Conservation (phyloP, 2,888 invertebrate species). For the Aspidiotus destructor region DNA sequence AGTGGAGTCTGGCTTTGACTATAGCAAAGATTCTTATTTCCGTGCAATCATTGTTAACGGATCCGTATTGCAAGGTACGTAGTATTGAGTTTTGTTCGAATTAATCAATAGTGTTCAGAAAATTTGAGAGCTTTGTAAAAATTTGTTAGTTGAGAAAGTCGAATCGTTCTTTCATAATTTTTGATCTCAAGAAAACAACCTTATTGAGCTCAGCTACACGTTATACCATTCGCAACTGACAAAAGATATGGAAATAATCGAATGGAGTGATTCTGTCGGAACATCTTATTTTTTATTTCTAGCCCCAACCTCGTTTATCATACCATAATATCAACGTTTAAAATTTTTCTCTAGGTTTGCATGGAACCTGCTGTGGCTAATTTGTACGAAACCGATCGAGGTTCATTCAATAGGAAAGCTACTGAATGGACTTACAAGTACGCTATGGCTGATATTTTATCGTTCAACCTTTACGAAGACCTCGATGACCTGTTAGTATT, state of each 20-base stretch:
- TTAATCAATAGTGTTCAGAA: too few relatives aligned
- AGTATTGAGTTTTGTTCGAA: conserved; percentile 36
- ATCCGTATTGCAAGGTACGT: conserved; percentile 71
- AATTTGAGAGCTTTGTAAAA: not conserved
- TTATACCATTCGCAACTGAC: too few relatives aligned
- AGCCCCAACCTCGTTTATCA: too few relatives aligned
- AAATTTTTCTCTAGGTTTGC: conserved; percentile 44
- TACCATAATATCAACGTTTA: not conserved
- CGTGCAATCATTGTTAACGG: conserved; percentile 77
- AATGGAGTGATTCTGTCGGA: too few relatives aligned
- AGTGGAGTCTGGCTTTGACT: conserved; percentile 90
- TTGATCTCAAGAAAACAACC: too few relatives aligned
- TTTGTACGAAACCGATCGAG: conserved; percentile 62
- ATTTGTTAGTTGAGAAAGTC: not conserved
- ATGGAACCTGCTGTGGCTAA: conserved; percentile 80
- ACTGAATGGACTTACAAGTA: conserved; percentile 83
- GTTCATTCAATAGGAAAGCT: conserved; percentile 69
- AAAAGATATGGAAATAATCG: too few relatives aligned
- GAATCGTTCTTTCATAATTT: not conserved
- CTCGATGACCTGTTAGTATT: not conserved
- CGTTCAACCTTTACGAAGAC: conserved; percentile 29
- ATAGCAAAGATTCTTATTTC: conserved; percentile 80
- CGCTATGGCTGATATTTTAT: conserved; percentile 65
- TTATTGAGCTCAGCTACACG: not conserved
- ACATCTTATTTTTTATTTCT: too few relatives aligned